Base-by-base conservation (phyloP, 2,797 vertebrate genomes). In the Alcedo quadribrachys region DNA sequence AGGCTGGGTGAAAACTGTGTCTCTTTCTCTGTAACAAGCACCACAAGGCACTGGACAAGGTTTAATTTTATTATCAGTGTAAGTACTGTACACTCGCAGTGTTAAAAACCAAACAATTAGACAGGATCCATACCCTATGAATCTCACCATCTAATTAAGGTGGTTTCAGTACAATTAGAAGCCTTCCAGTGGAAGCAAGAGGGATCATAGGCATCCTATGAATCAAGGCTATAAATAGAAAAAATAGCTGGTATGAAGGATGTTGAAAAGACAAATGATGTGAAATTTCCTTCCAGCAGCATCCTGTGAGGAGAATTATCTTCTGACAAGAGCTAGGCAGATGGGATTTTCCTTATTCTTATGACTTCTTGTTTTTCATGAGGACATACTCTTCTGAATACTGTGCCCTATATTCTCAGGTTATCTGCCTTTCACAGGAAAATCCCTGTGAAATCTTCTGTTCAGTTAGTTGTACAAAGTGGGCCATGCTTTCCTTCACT, bases 61-160 rank as follows among this genome's bases (percentile, higher is more conserved):
- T 61, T 63, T 68, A 35, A 11, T 84, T 92, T 55, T 81, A 66
- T 67, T 91, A 60, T 33, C 58, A 83, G 15, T 66, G 3, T 32
- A 40, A 80, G 37, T 33, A 30, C 17, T 86, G 12, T 73, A 22
- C 11, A 22, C 11, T 58, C 68, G 27, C 15, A 55, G 14, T 60
- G 16, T 55, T 78, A 68, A 9, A 78, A 91, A 87, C 21, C 32
- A 93, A 89, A 70, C 75, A 74, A 48, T 75, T 91, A 96, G 65
- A 78, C 15, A 70, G 82, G 51, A 66, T 90, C 76, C 43, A 85
- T 22, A 11, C 66, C 30, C 58, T 92, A 60, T 43, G 68, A 37
- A 83, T 87, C 18, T 94, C 18, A 18, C 21, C 14, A 58, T 68
- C 35, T 92, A 78, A 93, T 95, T 90, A 93, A 35, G 20, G 40